Percentiles rank a stretch among this genome's conserved stretches.
These are phyloP conservation scores for Ashinkailepas kermadecensis DNA, from an alignment of 2,888 invertebrate genomes.

Conservation along the genomic window DNA sequence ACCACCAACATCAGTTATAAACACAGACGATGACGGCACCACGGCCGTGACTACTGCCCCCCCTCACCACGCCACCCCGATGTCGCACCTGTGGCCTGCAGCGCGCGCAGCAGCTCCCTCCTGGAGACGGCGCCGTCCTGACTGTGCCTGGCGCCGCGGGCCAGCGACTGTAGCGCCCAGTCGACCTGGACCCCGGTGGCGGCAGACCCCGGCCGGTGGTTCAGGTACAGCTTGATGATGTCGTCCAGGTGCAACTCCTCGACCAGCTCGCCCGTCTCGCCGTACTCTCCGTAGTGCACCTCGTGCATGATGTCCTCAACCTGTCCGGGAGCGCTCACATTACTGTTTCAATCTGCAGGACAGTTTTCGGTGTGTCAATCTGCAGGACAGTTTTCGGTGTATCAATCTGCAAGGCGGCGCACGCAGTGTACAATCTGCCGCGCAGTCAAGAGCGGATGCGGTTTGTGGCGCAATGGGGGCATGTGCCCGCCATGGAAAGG, in stretches of 20 bases:
- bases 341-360: too few species aligned
- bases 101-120: neutral
- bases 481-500: too few species aligned
- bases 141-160: neutral
- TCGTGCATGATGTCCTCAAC: slow-evolving; percentile 43
- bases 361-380: too few species aligned
- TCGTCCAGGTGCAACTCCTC: slow-evolving; percentile 57
- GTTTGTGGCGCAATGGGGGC: too few species aligned
- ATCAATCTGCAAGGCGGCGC: too few species aligned
- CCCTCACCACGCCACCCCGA: too few species aligned
- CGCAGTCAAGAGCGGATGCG: too few species aligned
- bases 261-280: slow-evolving; percentile 43
- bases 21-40: too few species aligned
- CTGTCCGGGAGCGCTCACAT: neutral
- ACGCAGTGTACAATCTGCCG: too few species aligned
- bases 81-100: neutral
- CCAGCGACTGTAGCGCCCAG: neutral
- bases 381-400: too few species aligned
- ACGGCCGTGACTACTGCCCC: neutral
- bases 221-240: slow-evolving; percentile 57
- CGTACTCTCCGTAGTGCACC: slow-evolving; percentile 45
- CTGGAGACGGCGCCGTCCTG: neutral
- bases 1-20: too few species aligned
- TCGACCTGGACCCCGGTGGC: neutral
- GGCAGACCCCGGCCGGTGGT: slow-evolving; percentile 51